Conservation (phyloP, 2,113 vertebrate genomes). For the Thinocorus orbignyianus region DNA sequence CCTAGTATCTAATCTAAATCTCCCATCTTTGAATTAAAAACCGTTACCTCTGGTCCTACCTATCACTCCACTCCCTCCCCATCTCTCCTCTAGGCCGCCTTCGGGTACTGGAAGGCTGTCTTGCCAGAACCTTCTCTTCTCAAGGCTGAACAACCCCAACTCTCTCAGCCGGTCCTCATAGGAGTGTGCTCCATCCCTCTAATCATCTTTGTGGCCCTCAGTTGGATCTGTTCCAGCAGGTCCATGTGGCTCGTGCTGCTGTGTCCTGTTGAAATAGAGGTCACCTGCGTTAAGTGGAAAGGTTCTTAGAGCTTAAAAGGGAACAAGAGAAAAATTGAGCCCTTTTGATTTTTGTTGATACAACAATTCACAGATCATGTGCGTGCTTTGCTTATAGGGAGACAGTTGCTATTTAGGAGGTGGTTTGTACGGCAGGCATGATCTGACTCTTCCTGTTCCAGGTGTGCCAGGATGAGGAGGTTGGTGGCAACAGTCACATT, state of each 20-base stretch:
- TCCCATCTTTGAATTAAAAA: too few species aligned
- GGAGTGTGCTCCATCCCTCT: too few species aligned
- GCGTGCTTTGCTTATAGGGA: neutral
- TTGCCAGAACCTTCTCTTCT: too few species aligned
- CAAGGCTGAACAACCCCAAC: too few species aligned
- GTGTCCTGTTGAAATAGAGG: fast-evolving
- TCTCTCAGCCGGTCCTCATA: too few species aligned
- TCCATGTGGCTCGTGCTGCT: neutral
- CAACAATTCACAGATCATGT: neutral
- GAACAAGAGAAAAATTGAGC: neutral
- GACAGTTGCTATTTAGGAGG: neutral
- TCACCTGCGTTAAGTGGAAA: neutral
- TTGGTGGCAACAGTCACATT: neutral
- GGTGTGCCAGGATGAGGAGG: fast-evolving
- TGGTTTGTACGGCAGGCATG: neutral
- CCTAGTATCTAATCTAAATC: too few species aligned
- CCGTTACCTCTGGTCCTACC: too few species aligned
- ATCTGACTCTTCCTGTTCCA: neutral
- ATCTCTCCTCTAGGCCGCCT: too few species aligned
- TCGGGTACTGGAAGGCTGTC: too few species aligned
- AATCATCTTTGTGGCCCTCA: too few species aligned
- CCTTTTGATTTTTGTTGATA: neutral
- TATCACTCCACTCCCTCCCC: too few species aligned
- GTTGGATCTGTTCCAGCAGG: too few species aligned
- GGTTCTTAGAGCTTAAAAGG: neutral